Base-by-base conservation (phyloP, 1,140 invertebrate genomes). In the Microplitis mediator region DNA sequence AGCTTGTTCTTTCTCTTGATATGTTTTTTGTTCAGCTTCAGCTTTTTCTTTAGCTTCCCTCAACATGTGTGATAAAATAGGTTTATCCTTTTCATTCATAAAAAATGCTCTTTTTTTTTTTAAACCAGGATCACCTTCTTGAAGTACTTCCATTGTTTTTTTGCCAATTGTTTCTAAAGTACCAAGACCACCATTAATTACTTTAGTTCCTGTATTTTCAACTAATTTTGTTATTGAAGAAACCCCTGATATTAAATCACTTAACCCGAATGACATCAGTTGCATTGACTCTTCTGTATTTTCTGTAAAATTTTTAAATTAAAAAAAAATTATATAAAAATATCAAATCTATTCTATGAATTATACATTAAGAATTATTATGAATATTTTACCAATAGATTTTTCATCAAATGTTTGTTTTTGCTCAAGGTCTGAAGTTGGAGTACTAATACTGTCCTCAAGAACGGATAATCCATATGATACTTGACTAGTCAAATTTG, bases 151-250 rank as follows among this genome's bases (percentile, higher is more conserved):
- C 91, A 97, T 95, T 0, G 96, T 97, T 81, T 97, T 97, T 79
- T 97, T 97, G 0, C 96, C 96, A 77, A 98, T 94, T 0, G 92
- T 92, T 84, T 98, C 96, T 65, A 98, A 84, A 0, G 96, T 96
- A 83, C 96, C 95, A 23, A 97, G 86, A 61, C 95, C 94, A 35
- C 94, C 93, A 14, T 91, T 89, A 70, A 97, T 90, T 1, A 97
- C 92, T 88, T 93, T 94, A 39, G 89, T 91, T n/a, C 94, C 91
- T 77, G 94, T 92, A 11, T 87, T 89, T 80, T 93, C 92, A 56
- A 93, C 91, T 75, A 92, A 88, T 83, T 92, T 93, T 13, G 91
- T 92, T 52, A 93, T 85, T 4, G 88, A 88, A 9, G 90, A 90
- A 3, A 91, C 90, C 71, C 90, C 90, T n/a, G 90, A 91, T 6